Conservation (phyloP, 1,140 invertebrate genomes). For the Ceratina australensis region DNA sequence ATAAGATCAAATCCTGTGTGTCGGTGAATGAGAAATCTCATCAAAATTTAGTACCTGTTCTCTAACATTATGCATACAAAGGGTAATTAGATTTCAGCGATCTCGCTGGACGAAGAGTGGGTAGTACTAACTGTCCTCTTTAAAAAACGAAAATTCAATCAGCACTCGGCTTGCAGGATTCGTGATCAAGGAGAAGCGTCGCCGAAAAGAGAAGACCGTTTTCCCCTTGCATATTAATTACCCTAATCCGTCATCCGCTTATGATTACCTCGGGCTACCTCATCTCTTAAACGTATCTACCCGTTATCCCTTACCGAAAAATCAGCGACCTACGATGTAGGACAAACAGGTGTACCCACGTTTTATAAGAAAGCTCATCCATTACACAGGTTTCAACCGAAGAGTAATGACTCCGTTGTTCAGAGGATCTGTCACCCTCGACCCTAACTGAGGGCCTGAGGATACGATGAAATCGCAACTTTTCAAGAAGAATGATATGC, state of each 20-base stretch:
- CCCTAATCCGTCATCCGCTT: not conserved
- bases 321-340: not conserved
- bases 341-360: conserved; percentile 2
- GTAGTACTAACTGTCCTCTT: not conserved
- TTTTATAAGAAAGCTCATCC: not conserved
- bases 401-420: no score
- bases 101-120: not conserved
- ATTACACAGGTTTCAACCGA: no score
- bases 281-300: not conserved
- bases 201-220: not conserved
- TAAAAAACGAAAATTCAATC: not conserved
- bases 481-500: no score
- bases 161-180: not conserved
- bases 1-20: no score
- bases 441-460: no score
- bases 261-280: no score
- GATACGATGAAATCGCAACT: no score
- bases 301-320: not conserved
- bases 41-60: no score
- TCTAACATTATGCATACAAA: no score
- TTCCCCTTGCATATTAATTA: not conserved
- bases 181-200: not conserved
- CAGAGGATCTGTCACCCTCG: no score
- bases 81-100: no score
- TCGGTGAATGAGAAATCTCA: no score